Base-by-base conservation (phyloP, 2,797 vertebrate species). In the Pachyuromys duprasi region DNA sequence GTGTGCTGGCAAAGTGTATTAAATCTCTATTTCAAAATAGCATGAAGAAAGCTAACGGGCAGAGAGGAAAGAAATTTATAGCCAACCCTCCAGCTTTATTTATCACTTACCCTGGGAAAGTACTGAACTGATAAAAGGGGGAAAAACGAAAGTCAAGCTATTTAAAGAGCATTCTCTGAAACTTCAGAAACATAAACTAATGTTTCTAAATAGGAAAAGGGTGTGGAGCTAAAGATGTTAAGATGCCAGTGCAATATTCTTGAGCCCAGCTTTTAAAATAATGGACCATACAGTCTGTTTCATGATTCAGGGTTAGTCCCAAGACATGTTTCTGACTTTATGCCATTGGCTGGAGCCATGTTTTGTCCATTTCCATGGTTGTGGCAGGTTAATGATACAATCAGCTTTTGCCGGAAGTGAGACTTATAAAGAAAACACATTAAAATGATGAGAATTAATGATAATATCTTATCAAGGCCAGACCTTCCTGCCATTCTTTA, bases 51-150 rank as follows among this genome's bases (percentile, higher is more conserved):
- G 42, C 60, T 4, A 86, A 63, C 70, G 28, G 39, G 33, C 26
- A 93, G 24, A 76, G 62, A 94, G 65, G 39, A 67, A 80, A 42
- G 22, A 45, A 83, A 94, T 80, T 87, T 90, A 89, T 45, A 94
- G 65, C 69, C 13, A 94, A n/a, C 2, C 12, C 24, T 94, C 42
- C 15, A 55, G 33, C 86, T 97, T 97, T 97, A 97, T 98, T 98
- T 98, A 96, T 97, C 93, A 90, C 94, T 97, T 17, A 31, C 87
- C 97, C 97, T 98, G 98, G 97, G 98, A 98, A 98, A 98, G 93
- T 97, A 96, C 96, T 93, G 97, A 97, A 92, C 87, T 95, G 97
- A 97, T 97, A 98, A 97, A 79, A 11, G 31, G 31, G 13, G 20
- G 36, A 0, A 76, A 15, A 12, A 86, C 69, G 96, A 96, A 98